A percentile compares a stretch with the other conserved stretches of the same genome.
Evolutionary conservation across 2,113 vertebrate species (phyloP).

Genomic region (Pelobates fuscus): DNA sequence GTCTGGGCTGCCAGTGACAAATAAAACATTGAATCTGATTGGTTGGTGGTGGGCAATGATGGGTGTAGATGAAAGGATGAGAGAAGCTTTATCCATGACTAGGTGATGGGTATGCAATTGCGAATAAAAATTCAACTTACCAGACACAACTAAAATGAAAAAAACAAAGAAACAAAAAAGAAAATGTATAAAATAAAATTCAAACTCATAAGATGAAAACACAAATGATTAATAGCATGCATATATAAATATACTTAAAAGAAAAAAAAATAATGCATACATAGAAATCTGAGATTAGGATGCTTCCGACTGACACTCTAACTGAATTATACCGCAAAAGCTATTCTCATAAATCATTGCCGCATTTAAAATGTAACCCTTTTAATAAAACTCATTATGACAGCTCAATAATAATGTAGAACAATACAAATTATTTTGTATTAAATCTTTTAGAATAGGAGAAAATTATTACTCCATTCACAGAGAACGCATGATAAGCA

Average conservation of each 20-base stretch:
- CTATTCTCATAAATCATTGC: neutral
- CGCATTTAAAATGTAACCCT: neutral
- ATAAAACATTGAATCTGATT: slow-evolving; percentile 87
- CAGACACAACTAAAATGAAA: slow-evolving; percentile 95
- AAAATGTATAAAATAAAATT: slow-evolving; percentile 83
- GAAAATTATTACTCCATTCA: slow-evolving; percentile 13
- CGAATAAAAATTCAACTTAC: slow-evolving; percentile 99
- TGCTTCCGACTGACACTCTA: neutral
- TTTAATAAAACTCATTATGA: slow-evolving; percentile 11
- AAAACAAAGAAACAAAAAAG: slow-evolving; percentile 76
- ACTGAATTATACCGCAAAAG: neutral
- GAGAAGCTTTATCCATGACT: slow-evolving; percentile 90
- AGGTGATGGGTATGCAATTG: slow-evolving; percentile 90
- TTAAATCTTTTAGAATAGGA: slow-evolving; percentile 48
- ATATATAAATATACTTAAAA: slow-evolving; percentile 51
- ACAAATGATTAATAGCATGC: slow-evolving; percentile 53
- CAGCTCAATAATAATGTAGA: slow-evolving; percentile 32
- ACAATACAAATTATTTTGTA: slow-evolving; percentile 44
- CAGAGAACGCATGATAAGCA: slow-evolving; percentile 16
- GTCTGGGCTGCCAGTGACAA: slow-evolving; percentile 86
- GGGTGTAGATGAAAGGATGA: slow-evolving; percentile 74
- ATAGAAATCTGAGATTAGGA: slow-evolving; percentile 48
- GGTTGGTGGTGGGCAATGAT: slow-evolving; percentile 88
- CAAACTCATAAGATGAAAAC: slow-evolving; percentile 62
- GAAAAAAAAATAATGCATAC: slow-evolving; percentile 50